Evolutionary conservation across 2,113 vertebrate species (phyloP).

Genomic region (Myxocyprinus asiaticus): DNA sequence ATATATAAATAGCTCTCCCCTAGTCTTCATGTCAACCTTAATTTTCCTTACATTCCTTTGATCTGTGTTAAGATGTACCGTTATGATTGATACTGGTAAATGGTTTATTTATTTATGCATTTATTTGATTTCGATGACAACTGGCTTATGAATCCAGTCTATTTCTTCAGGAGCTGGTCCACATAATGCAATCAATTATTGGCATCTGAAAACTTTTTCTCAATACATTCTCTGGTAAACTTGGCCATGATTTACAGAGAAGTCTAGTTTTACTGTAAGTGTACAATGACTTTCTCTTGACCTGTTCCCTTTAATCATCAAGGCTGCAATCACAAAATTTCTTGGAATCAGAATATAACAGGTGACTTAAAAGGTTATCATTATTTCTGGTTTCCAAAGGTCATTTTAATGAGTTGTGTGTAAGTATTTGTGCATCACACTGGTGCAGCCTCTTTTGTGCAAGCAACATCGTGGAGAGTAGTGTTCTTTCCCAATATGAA

Average conservation of each 20-base stretch:
- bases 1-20: not conserved
- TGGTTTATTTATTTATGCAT: not conserved
- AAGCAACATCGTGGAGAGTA: not conserved
- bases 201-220: not conserved
- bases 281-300: not conserved
- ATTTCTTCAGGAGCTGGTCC: not conserved
- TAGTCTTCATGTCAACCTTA: not conserved
- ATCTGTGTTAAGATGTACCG: not conserved
- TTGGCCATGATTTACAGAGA: not conserved
- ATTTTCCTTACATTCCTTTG: not conserved
- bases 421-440: not conserved
- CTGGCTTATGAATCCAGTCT: not conserved
- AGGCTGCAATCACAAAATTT: not conserved
- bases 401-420: not conserved
- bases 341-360: not conserved
- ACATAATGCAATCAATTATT: not conserved
- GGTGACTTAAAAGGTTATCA: not conserved
- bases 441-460: not conserved
- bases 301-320: not conserved
- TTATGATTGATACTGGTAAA: not conserved
- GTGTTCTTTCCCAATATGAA: not conserved
- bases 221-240: constrained; percentile 8
- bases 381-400: not conserved
- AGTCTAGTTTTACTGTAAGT: not conserved
- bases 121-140: not conserved